Evolutionary conservation across 2,113 vertebrate species (phyloP).

Genomic region (Lamprologus lemairii): DNA sequence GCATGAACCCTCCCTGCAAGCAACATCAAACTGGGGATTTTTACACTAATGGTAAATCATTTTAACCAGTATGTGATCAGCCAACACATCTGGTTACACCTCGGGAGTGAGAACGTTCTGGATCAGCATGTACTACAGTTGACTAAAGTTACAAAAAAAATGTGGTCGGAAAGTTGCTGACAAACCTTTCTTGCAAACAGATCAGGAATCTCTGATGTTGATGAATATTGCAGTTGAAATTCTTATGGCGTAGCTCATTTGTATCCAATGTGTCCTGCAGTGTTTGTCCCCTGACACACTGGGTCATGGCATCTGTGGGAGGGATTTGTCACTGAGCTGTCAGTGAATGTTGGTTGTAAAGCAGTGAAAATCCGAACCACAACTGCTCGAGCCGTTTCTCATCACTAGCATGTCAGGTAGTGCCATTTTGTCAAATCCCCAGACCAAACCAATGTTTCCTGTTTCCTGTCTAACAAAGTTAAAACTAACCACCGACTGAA

Average conservation of each 20-base stretch:
- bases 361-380: neutral
- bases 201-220: neutral
- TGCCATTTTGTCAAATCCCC: neutral
- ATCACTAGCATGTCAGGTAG: neutral
- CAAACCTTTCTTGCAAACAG: neutral
- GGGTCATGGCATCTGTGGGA: neutral
- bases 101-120: accelerated
- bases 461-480: neutral
- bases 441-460: neutral
- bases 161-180: neutral
- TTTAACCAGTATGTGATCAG: neutral
- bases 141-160: neutral
- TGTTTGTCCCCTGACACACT: neutral
- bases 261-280: neutral
- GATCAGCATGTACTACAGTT: neutral
- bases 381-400: neutral
- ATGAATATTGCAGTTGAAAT: neutral
- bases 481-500: neutral
- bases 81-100: accelerated
- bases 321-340: neutral
- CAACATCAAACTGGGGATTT: neutral
- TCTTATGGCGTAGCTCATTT: neutral
- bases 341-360: neutral
- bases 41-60: neutral
- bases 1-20: neutral